These are phyloP conservation scores for Tachycineta bicolor DNA, from an alignment of 2,113 vertebrate species.

Conservation along the genomic window DNA sequence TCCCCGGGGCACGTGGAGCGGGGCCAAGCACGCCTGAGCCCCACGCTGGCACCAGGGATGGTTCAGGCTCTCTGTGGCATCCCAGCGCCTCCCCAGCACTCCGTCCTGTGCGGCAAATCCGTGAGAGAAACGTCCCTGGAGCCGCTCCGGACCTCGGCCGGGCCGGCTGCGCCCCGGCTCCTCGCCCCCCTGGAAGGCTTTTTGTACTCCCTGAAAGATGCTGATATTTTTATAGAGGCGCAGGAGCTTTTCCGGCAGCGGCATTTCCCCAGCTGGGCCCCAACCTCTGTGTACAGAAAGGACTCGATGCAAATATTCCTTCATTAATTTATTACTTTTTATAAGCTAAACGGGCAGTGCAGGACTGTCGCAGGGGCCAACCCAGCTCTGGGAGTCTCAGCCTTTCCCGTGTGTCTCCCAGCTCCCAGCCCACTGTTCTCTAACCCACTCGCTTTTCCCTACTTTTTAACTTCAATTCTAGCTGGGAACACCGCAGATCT, in stretches of 20 bases:
- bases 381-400: background rate
- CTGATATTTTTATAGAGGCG: constrained; percentile 34
- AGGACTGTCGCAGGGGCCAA: background rate
- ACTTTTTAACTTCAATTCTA: background rate
- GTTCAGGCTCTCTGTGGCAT: background rate
- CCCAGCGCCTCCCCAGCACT: background rate
- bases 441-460: background rate
- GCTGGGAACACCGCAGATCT: background rate
- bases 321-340: constrained; percentile 86
- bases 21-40: background rate
- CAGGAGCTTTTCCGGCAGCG: background rate
- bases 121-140: background rate
- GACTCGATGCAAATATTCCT: constrained; percentile 47
- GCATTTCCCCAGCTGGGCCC: background rate
- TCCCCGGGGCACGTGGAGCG: background rate
- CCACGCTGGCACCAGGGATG: accelerated
- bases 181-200: background rate
- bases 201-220: constrained; percentile 24
- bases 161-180: background rate
- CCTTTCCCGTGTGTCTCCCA: background rate
- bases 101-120: background rate
- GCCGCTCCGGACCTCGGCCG: background rate
- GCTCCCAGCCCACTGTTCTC: background rate
- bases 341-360: constrained; percentile 61
- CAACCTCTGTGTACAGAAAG: constrained; percentile 70